These are phyloP conservation scores for Abscondita cerata DNA, from an alignment of 2,888 invertebrate genomes.

Conservation along the genomic window DNA sequence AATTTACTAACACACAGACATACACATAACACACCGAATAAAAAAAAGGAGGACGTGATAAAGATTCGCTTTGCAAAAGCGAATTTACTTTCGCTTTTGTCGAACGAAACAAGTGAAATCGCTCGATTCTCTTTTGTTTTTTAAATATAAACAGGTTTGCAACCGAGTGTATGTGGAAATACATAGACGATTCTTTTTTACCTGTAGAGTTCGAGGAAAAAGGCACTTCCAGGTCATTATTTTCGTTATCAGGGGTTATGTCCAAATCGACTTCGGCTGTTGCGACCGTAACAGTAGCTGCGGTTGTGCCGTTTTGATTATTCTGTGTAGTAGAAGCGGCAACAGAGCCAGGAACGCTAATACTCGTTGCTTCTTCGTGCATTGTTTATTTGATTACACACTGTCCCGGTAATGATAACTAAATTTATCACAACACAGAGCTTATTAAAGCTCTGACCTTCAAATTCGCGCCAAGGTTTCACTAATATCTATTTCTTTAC, in stretches of 20 bases:
- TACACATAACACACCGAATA: conserved; percentile 27
- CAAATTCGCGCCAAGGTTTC: conserved; percentile 59
- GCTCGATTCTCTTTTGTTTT: conserved; percentile 26
- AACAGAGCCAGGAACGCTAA: conserved; percentile 70
- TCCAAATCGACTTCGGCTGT: conserved; percentile 61
- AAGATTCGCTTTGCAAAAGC: conserved; percentile 36
- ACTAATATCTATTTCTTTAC: conserved; percentile 60
- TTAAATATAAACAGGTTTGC: conserved; percentile 40
- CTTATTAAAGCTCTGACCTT: conserved; percentile 59
- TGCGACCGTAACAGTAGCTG: conserved; percentile 54
- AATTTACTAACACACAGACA: conserved; percentile 29
- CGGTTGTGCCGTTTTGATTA: conserved; percentile 51
- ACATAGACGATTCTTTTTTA: conserved; percentile 62
- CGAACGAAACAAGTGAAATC: conserved; percentile 18
- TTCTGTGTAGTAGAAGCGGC: conserved; percentile 67
- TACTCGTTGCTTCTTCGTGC: conserved; percentile 75
- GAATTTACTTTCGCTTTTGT: neutral
- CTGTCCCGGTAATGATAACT: conserved; percentile 57
- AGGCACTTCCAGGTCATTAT: conserved; percentile 68
- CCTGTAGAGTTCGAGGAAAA: conserved; percentile 66
- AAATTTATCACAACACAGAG: conserved; percentile 58
- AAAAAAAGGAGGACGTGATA: conserved; percentile 29
- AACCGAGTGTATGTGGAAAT: conserved; percentile 29
- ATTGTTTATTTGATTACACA: conserved; percentile 62
- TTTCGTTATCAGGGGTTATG: conserved; percentile 63